Evolutionary conservation across 2,113 vertebrate species (phyloP), one percentile per base, ranked within the genome.

Genomic region (Marmota flaviventris): DNA sequence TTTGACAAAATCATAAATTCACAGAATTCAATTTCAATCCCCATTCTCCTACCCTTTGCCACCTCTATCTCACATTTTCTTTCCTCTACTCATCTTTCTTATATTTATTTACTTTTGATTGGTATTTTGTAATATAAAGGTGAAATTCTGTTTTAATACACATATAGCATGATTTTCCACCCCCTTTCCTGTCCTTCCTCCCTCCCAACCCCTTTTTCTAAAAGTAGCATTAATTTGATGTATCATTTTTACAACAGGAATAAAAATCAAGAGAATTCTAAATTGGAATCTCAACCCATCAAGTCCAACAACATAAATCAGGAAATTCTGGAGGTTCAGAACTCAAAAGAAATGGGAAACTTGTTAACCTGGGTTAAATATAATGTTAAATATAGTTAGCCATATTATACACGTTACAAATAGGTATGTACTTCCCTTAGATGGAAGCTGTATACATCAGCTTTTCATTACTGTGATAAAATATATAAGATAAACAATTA

Each of bases 241-340:
- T 18, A 56, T n/a, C 79, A 37, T 56, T 72, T 86, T 94, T 67
- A 94, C 8, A 94, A 48, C 0, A 96, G 58, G 27, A 91, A 91
- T 72, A 42, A 83, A 91, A 93, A 67, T 16, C 56, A 72, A 92
- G 18, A 67, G 2, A 94, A 27, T 81, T 89, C 42, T 88, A 18
- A 8, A 61, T 69, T 22, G 85, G 65, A 89, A 63, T 75, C 17
- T 86, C 0, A 70, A 58, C 39, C 37, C 27, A 42, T 1, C 53
- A 48, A 91, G 18, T 67, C 48, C 42, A 69, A 45, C 29, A 75
- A 22, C 78, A 17, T 9, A 72, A 77, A 37, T 69, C 39, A 87
- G 51, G 67, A 61, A 79, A 13, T 37, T 90, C 24, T 67, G 58
- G 25, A 83, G 20, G 76, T 34, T n/a, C 16, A 37, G 2, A 48